Conservation (phyloP, 1,140 invertebrate species). For the Calycopis cecrops region DNA sequence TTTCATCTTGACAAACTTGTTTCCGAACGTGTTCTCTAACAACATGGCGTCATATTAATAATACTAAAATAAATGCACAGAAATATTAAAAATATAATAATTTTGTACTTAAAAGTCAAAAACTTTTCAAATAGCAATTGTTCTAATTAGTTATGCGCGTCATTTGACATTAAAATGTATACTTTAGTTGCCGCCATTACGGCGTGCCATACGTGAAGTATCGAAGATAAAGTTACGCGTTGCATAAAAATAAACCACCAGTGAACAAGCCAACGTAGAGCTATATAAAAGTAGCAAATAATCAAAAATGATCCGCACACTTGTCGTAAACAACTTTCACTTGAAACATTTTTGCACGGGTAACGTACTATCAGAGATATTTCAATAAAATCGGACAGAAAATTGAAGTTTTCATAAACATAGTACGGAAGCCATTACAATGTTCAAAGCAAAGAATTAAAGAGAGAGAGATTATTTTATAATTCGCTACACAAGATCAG, state of each 20-base stretch:
- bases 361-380: slow-evolving; percentile 61
- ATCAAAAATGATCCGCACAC: slow-evolving; percentile 36
- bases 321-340: slow-evolving; percentile 50
- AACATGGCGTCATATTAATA: slow-evolving; percentile 33
- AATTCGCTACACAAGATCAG: slow-evolving; percentile 5
- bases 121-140: slow-evolving; percentile 47
- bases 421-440: slow-evolving; percentile 58
- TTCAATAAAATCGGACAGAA: slow-evolving; percentile 41
- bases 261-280: slow-evolving; percentile 41
- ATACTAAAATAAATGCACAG: background rate
- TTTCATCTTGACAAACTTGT: no score
- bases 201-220: slow-evolving; percentile 47
- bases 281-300: slow-evolving; percentile 30
- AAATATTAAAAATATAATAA: slow-evolving; percentile 20
- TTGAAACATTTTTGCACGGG: slow-evolving; percentile 51
- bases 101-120: slow-evolving; percentile 22
- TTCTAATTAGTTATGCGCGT: slow-evolving; percentile 39
- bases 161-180: slow-evolving; percentile 25
- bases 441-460: slow-evolving; percentile 23
- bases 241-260: slow-evolving; percentile 67
- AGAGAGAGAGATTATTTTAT: slow-evolving; percentile 14
- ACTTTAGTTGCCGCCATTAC: slow-evolving; percentile 39
- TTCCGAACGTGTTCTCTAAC: background rate
- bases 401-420: slow-evolving; percentile 44
- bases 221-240: slow-evolving; percentile 40